These are phyloP conservation scores for Sinocyclocheilus anophthalmus DNA, from an alignment of 2,113 vertebrate species.

Conservation along the genomic window DNA sequence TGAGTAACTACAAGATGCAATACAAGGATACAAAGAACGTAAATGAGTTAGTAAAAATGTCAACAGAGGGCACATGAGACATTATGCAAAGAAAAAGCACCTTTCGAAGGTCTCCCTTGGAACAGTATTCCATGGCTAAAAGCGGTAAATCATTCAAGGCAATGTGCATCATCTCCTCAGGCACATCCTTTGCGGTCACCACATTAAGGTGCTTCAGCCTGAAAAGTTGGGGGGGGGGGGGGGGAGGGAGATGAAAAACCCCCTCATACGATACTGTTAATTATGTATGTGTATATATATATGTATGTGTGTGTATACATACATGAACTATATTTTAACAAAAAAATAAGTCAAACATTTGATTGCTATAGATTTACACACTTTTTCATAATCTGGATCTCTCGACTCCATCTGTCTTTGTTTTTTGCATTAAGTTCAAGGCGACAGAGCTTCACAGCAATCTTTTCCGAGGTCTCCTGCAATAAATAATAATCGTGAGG, in stretches of 20 bases:
- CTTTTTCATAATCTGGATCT: constrained; percentile 99
- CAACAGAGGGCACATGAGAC: neutral
- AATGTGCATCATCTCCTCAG: constrained; percentile 87
- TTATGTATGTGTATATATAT: too few species aligned
- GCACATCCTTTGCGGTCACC: constrained; percentile 90
- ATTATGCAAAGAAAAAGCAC: constrained; percentile 63
- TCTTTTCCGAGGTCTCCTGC: constrained; percentile 78
- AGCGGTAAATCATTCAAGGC: constrained; percentile 90
- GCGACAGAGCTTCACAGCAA: constrained; percentile 94
- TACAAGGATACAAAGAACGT: neutral
- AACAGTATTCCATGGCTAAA: constrained; percentile 96
- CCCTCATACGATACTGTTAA: neutral
- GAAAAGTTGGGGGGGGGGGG: neutral
- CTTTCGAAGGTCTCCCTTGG: constrained; percentile 93
- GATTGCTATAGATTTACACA: constrained; percentile 66
- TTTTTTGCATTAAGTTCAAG: constrained; percentile 89
- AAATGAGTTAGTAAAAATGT: neutral
- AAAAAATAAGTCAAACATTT: neutral
- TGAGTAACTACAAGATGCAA: constrained; percentile 81
- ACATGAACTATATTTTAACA: neutral
- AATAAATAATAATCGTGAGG: neutral
- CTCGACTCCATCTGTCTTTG: constrained; percentile 92
- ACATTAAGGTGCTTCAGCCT: constrained; percentile 91
- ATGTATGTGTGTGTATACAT: neutral
- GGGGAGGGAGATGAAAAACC: neutral